A percentile compares a stretch with the other conserved stretches of the same genome.
Evolutionary conservation across 2,797 vertebrate species (phyloP).

Genomic region (Enteromius treurensis): DNA sequence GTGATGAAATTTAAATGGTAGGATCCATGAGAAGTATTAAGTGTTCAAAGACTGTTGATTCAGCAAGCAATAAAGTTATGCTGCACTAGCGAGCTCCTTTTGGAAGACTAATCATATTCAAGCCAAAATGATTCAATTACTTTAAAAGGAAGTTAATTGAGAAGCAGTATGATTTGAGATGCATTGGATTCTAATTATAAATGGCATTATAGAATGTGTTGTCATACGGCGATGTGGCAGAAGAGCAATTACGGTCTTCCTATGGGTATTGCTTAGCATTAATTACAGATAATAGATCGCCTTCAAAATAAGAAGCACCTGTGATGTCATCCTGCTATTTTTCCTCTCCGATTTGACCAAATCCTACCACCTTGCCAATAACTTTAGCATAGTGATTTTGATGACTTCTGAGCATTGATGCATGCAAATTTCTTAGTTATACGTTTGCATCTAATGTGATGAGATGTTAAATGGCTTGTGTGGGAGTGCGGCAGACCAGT

Average conservation of each 20-base stretch:
- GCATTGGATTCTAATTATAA: conserved; percentile 3
- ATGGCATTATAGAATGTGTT: not conserved
- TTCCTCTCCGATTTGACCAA: not conserved
- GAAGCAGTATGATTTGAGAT: conserved; percentile 29
- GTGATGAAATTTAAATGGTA: conserved; percentile 47
- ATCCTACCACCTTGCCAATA: not conserved
- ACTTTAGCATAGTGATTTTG: not conserved
- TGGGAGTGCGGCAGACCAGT: not conserved
- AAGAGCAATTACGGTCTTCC: not conserved
- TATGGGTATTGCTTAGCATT: not conserved
- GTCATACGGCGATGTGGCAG: not conserved
- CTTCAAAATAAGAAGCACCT: too few relatives aligned
- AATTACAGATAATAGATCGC: too few relatives aligned
- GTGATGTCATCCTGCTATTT: not conserved
- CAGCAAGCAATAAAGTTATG: conserved; percentile 46
- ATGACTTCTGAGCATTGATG: not conserved
- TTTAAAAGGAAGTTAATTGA: conserved; percentile 31
- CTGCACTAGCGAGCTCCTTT: conserved; percentile 14
- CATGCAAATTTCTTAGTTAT: not conserved
- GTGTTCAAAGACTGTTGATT: conserved; percentile 45
- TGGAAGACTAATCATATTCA: conserved; percentile 1
- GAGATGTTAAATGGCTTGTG: conserved; percentile 22
- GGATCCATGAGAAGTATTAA: conserved; percentile 45
- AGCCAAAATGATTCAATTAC: conserved; percentile 36
- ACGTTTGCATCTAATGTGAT: not conserved